Evolutionary conservation across 2,888 invertebrate species (phyloP), one percentile per base, ranked within the genome.

Genomic region (Aleiodes alternator): DNA sequence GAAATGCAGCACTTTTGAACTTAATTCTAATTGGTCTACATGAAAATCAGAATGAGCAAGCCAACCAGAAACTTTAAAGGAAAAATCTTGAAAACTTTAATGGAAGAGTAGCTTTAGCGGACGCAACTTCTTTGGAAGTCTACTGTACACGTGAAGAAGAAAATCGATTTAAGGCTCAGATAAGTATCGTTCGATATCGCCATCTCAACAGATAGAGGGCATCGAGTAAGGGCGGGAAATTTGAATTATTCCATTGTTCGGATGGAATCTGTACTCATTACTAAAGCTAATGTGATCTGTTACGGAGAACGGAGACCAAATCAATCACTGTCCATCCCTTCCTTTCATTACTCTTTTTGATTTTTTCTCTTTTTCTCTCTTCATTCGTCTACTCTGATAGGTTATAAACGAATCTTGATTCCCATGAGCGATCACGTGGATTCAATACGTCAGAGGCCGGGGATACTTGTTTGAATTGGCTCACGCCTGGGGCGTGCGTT

Each of bases 361-460:
- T 11, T 5, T 43, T 43, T 43, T 43, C 9, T 43, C 43, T 9
- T 11, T 43, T 8, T 43, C 9, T 43, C 11, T 43, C 43, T 43
- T 43, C 43, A 43, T 43, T 43, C 43, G 64, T 48, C 64, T 64
- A 29, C 29, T 43, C 43, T 48, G 23, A 64, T 16, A 61, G 53
- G 53, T 16, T 31, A 73, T 61, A 74, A 69, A 69, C 69, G 69
- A 69, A 74, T 59, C 59, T 74, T 69, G 61, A 69, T 75, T 70
- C 75, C 61, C 75, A 75, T 75, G 75, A 75, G 64, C 55, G 75
- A 75, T 75, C 64, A 64, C 12, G 43, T 38, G 61, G 69, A n/a
- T 14, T 16, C 64, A 70, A 75, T 75, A 75, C 61, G 51, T 29
- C n/a, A 61, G n/a, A 43, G 16, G 38, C 64, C 14, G 48, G 43